Evolutionary conservation across 2,113 vertebrate species (phyloP).

Genomic region (Amphiprion percula): DNA sequence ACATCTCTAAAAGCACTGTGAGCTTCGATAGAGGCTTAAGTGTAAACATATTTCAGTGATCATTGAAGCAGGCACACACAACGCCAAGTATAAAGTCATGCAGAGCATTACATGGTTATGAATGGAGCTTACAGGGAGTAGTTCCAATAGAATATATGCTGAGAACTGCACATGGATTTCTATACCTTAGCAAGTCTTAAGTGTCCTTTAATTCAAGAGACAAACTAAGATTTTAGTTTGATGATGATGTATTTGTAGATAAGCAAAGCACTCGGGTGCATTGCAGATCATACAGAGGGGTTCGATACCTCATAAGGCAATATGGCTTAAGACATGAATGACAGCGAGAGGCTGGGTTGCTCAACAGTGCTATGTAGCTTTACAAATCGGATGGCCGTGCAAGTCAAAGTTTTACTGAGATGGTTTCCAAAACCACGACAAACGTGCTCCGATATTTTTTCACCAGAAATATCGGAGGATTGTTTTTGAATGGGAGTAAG

Average conservation of each 20-base stretch:
- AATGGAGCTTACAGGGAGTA: conserved; percentile 50
- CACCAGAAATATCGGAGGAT: conserved; percentile 21
- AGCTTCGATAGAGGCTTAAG: conserved; percentile 58
- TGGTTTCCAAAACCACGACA: conserved; percentile 27
- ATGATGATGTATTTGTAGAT: conserved; percentile 29
- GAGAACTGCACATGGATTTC: conserved; percentile 20
- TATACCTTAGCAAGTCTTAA: conserved; percentile 15
- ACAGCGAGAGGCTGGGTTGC: conserved; percentile 56
- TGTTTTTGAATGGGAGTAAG: conserved; percentile 32
- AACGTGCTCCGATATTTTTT: neutral
- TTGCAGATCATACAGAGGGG: conserved; percentile 61
- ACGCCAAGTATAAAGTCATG: conserved; percentile 77
- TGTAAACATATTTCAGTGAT: conserved; percentile 81
- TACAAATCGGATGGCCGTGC: conserved; percentile 23
- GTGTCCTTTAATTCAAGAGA: conserved; percentile 30
- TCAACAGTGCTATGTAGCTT: conserved; percentile 33
- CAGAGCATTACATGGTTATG: conserved; percentile 74
- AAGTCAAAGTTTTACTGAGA: conserved; percentile 27
- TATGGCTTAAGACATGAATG: conserved; percentile 79
- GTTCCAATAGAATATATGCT: conserved; percentile 33
- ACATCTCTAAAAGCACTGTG: conserved; percentile 55
- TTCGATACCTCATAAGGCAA: conserved; percentile 79
- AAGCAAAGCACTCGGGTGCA: conserved; percentile 53
- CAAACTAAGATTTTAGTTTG: conserved; percentile 36
- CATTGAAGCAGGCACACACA: conserved; percentile 78